These are phyloP conservation scores for Troides oblongomaculatus DNA, from an alignment of 2,888 invertebrate species.

Conservation along the genomic window DNA sequence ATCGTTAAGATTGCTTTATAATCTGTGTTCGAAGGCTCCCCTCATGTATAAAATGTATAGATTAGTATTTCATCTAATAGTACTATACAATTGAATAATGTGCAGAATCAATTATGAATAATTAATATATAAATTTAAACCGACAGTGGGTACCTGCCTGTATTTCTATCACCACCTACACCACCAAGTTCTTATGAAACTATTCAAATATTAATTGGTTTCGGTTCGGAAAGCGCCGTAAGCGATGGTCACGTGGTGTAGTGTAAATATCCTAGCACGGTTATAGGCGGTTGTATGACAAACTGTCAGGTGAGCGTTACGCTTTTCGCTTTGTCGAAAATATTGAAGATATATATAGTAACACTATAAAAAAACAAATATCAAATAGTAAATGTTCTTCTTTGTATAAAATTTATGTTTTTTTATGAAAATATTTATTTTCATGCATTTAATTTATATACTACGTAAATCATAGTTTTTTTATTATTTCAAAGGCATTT, in stretches of 20 bases:
- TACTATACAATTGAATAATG: background rate
- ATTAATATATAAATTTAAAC: too few relatives aligned
- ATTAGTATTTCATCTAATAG: background rate
- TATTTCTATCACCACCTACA: too few relatives aligned
- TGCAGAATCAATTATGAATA: background rate
- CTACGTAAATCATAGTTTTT: background rate
- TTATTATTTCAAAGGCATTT: background rate
- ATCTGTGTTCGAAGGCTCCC: background rate
- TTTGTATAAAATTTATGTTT: background rate
- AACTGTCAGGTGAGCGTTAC: too few relatives aligned
- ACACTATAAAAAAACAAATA: background rate
- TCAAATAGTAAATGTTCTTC: background rate
- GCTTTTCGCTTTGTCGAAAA: too few relatives aligned
- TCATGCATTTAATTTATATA: conserved; percentile 2
- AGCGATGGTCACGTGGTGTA: too few relatives aligned
- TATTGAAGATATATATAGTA: too few relatives aligned
- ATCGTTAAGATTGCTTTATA: conserved; percentile 2
- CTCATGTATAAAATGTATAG: background rate
- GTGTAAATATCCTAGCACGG: too few relatives aligned
- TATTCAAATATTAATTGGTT: too few relatives aligned
- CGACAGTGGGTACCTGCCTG: too few relatives aligned
- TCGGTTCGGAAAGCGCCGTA: too few relatives aligned
- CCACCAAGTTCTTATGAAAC: too few relatives aligned
- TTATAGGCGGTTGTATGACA: too few relatives aligned
- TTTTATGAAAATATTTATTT: conserved; percentile 1